phyloP scores from a whole-genome alignment of 2,888 invertebrate species.

The Pachliopta kotzebuea region DNA sequence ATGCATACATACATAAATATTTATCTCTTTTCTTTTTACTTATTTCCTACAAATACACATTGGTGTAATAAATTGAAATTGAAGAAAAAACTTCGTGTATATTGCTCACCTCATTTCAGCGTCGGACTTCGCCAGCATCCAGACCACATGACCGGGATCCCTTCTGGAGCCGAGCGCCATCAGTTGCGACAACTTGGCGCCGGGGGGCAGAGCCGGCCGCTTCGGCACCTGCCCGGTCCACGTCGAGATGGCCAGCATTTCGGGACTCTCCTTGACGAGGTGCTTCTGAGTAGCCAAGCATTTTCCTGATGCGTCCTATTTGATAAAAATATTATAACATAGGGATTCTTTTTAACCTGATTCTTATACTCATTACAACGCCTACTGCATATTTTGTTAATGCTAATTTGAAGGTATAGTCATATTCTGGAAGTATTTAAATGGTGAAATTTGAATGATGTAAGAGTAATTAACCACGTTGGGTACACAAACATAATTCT shows the following conservation, averaged over 20 bases:
- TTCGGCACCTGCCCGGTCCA: conserved; percentile 90
- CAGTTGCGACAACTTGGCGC: conserved; percentile 85
- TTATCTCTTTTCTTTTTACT: no score
- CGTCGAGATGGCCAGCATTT: conserved; percentile 89
- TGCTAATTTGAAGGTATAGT: no score
- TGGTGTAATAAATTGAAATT: no score
- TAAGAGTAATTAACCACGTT: no score
- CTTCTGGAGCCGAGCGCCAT: conserved; percentile 87
- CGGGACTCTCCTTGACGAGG: conserved; percentile 88
- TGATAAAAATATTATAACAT: neutral
- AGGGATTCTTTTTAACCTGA: no score
- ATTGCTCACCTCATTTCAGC: conserved; percentile 87
- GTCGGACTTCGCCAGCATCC: conserved; percentile 90
- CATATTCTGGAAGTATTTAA: no score
- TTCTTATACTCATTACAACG: no score
- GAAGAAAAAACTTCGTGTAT: neutral
- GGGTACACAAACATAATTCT: no score
- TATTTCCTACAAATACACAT: no score
- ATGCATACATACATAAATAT: no score
- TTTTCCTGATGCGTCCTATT: conserved; percentile 73
- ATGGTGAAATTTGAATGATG: no score
- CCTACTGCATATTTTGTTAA: no score
- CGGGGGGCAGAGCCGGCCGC: conserved; percentile 85
- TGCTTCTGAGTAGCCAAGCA: conserved; percentile 75
- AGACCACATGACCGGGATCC: conserved; percentile 86